Percentiles rank a stretch among this genome's conserved stretches.
Conservation (phyloP, 2,888 invertebrate genomes). For the Camptogramma bilineatum region DNA sequence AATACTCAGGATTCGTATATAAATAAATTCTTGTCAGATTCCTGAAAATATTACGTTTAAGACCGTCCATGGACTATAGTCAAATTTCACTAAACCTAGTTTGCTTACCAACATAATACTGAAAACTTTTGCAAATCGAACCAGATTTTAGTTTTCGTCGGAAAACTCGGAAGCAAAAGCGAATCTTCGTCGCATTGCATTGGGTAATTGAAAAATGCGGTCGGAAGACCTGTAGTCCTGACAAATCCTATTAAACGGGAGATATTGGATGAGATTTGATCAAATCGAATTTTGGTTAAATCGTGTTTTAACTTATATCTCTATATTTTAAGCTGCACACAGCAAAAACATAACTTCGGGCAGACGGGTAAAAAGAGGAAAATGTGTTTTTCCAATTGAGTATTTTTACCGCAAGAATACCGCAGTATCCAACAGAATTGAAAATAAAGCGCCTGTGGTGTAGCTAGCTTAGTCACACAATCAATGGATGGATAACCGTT, state of each 20-base stretch:
- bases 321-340: no score
- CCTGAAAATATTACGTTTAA: background rate
- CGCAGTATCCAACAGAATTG: no score
- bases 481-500: no score
- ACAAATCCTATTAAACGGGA: conserved; percentile 8
- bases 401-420: no score
- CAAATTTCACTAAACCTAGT: background rate
- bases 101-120: background rate
- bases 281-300: background rate
- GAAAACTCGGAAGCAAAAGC: conserved; percentile 11
- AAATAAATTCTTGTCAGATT: no score
- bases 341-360: no score
- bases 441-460: no score
- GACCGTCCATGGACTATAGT: no score
- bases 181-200: conserved; percentile 8
- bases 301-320: background rate
- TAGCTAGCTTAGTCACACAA: no score
- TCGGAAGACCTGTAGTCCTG: conserved; percentile 8
- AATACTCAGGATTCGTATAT: background rate
- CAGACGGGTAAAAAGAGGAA: no score
- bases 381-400: no score
- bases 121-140: background rate
- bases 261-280: background rate
- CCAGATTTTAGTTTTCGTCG: conserved; percentile 4
- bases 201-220: conserved; percentile 23